Evolutionary conservation across 2,888 invertebrate genomes (phyloP).

Genomic region (Euproctis similis): DNA sequence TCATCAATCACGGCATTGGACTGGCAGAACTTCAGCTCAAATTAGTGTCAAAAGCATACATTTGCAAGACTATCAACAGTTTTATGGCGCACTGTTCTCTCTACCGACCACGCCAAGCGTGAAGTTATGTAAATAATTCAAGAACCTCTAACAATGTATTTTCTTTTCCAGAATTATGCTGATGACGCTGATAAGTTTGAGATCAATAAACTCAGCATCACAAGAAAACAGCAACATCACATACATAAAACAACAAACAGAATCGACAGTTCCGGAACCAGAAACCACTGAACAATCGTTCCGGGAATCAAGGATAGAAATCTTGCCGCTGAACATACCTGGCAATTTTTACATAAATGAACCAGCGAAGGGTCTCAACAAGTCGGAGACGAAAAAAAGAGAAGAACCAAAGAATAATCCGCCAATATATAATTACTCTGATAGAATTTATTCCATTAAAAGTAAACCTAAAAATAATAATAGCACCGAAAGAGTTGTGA

Average conservation of each 20-base stretch:
- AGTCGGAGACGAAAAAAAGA: neutral
- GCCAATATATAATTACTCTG: slow-evolving; percentile 13
- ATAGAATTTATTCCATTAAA: slow-evolving; percentile 16
- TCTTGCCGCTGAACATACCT: slow-evolving; percentile 34
- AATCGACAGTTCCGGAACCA: slow-evolving; percentile 17
- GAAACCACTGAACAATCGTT: slow-evolving; percentile 4
- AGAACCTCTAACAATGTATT: slow-evolving; percentile 1
- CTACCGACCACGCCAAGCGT: no score
- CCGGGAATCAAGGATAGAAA: slow-evolving; percentile 38
- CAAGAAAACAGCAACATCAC: slow-evolving; percentile 45
- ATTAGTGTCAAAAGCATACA: no score
- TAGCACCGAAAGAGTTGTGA: neutral
- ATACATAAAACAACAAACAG: slow-evolving; percentile 42
- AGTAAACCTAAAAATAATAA: slow-evolving; percentile 9
- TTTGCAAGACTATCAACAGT: no score
- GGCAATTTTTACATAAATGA: slow-evolving; percentile 10
- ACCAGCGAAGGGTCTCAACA: neutral
- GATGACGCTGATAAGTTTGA: slow-evolving; percentile 30
- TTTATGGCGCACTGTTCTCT: no score
- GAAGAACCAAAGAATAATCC: slow-evolving; percentile 4
- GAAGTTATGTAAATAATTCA: no score
- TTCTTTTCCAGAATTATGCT: slow-evolving; percentile 40
- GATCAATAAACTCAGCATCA: slow-evolving; percentile 36
- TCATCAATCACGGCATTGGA: no score
- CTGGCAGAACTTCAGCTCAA: no score